Conservation (phyloP, 2,797 vertebrate species). For the Amblyopsis hoosieri region DNA sequence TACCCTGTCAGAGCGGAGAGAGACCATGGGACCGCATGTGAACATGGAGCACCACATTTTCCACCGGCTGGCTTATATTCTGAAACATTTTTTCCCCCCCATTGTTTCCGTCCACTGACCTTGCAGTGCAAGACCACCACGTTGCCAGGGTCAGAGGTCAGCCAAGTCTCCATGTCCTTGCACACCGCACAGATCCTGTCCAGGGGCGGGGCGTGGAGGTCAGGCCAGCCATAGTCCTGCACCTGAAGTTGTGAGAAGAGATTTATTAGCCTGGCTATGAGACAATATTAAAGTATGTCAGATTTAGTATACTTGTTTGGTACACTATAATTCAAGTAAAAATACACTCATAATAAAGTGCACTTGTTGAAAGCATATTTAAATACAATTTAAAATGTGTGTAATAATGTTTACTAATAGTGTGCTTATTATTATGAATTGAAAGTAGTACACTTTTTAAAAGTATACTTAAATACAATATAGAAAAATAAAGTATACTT, state of each 20-base stretch:
- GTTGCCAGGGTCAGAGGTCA: conserved; percentile 83
- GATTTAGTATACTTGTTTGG: too few relatives aligned
- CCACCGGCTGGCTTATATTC: conserved; percentile 1
- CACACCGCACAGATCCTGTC: conserved; percentile 90
- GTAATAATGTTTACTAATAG: too few relatives aligned
- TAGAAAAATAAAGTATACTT: too few relatives aligned
- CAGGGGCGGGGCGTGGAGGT: conserved; percentile 88
- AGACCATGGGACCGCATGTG: conserved; percentile 17
- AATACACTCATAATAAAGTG: too few relatives aligned
- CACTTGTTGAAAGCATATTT: too few relatives aligned
- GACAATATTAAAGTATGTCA: too few relatives aligned
- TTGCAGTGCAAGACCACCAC: conserved; percentile 92
- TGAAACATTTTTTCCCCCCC: not conserved
- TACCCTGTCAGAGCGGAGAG: conserved; percentile 73
- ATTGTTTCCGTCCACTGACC: conserved; percentile 65
- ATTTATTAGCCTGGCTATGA: not conserved
- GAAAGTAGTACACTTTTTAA: too few relatives aligned
- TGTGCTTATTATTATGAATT: too few relatives aligned
- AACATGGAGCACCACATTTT: conserved; percentile 8
- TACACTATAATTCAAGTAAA: too few relatives aligned
- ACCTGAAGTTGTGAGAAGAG: conserved; percentile 72
- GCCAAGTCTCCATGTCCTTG: conserved; percentile 91
- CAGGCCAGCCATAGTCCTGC: conserved; percentile 91
- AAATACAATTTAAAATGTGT: too few relatives aligned
- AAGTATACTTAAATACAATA: too few relatives aligned